Evolutionary conservation across 2,888 invertebrate genomes (phyloP), one percentile per base, ranked within the genome.

Genomic region (Sarcophaga variegata): DNA sequence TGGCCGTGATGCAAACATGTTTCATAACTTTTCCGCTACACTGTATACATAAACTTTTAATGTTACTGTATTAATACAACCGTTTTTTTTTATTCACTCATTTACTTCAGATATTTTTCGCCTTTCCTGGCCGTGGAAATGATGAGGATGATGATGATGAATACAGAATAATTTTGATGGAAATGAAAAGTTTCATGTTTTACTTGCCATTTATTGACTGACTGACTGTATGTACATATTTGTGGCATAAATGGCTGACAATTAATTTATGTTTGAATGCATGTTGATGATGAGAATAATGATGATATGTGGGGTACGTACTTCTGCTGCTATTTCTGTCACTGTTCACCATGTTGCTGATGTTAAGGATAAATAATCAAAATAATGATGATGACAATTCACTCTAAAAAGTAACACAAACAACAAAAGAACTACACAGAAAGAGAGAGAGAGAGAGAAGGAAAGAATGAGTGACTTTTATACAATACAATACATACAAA

Each of bases 161-260:
- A 37, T 67, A 20, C 37, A 12, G 49, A 49, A 49, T 71, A 80
- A 79, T 49, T 78, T 70, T 64, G 60, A 74, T 81, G 69, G 75
- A 75, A 78, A 82, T 82, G 37, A 85, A 79, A 82, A 70, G 78
- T 85, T 85, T 62, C 25, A 76, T 54, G 6, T 66, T 45, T n/a
- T 22, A 62, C 60, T 54, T 67, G 62, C 63, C 62, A 63, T n/a
- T 27, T 27, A 71, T 4, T 37, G 60, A 74, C 27, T 27, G 27
- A 37, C 37, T 37, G 67, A 45, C 25, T 47, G 47, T 20, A 45
- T 66, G 17, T 72, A 22, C 22, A 22, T 22, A 85, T 70, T 76
- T 79, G 79, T 67, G 71, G 79, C 59, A 63, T 76, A 72, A 37
- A 69, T 80, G 76, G 49, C 75, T 75, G 74, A 79, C 81, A 82